phyloP scores from a whole-genome alignment of 2,113 vertebrate genomes.

The Tiliqua scincoides region DNA sequence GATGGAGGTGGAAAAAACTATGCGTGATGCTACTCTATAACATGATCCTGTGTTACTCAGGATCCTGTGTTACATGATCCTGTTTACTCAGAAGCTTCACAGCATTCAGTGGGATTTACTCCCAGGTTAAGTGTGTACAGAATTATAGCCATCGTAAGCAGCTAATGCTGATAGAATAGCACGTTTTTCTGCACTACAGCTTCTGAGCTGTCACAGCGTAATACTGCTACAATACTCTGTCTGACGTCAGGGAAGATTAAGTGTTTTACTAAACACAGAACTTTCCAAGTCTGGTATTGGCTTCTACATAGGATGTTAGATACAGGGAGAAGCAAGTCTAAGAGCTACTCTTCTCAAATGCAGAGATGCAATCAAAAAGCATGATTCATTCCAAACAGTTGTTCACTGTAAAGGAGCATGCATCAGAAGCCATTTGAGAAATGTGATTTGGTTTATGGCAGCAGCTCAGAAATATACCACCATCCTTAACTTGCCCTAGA shows the following conservation, averaged over 20 bases:
- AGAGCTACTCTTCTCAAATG: background rate
- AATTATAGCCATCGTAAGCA: no score
- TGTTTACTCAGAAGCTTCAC: no score
- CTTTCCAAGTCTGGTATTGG: background rate
- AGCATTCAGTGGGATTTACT: no score
- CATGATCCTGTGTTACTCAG: no score
- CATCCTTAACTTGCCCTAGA: background rate
- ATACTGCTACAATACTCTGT: background rate
- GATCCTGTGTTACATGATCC: no score
- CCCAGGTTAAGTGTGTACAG: no score
- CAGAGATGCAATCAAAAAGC: background rate
- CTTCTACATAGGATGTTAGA: background rate
- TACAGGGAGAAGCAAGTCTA: background rate
- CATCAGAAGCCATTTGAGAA: background rate
- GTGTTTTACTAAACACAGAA: background rate
- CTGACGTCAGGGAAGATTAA: background rate
- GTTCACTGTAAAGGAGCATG: background rate
- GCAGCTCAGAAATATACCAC: background rate
- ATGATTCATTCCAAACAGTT: background rate
- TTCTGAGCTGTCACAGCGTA: background rate
- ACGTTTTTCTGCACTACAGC: background rate
- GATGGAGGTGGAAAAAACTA: background rate
- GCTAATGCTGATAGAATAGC: background rate
- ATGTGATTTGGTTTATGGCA: background rate
- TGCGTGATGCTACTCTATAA: no score